These are phyloP conservation scores for Pandemis heparana DNA, from an alignment of 2,888 invertebrate genomes.

Conservation along the genomic window DNA sequence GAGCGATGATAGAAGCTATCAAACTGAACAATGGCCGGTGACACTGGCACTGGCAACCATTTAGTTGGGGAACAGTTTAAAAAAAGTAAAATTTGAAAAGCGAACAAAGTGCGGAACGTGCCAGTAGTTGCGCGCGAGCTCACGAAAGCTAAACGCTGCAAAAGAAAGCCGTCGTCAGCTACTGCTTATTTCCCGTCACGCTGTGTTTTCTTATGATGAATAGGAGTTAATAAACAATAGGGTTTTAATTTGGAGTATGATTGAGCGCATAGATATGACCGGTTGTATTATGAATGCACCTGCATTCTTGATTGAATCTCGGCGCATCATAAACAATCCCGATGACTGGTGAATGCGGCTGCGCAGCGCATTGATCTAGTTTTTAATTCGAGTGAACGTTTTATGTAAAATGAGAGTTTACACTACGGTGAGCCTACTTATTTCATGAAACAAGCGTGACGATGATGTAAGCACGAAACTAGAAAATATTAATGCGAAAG, in stretches of 20 bases:
- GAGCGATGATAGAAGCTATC: conserved; percentile 64
- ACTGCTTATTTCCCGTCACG: conserved; percentile 13
- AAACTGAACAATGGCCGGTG: conserved; percentile 67
- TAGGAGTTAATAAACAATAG: conserved; percentile 33
- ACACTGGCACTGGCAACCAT: conserved; percentile 62
- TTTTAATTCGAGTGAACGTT: conserved; percentile 16
- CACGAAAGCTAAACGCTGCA: conserved; percentile 25
- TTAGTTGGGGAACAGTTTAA: conserved; percentile 60
- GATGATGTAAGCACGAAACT: not conserved
- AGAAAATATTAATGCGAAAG: not conserved
- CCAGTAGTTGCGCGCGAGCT: conserved; percentile 63
- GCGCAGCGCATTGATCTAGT: conserved; percentile 29
- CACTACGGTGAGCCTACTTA: conserved; percentile 8
- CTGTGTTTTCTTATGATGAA: conserved; percentile 20
- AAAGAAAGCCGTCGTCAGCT: conserved; percentile 14
- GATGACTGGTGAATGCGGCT: conserved; percentile 33
- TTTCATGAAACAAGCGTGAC: conserved; percentile 23
- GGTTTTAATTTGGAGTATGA: conserved; percentile 31
- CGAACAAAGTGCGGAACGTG: conserved; percentile 75
- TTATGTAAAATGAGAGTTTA: conserved; percentile 12
- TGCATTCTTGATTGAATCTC: conserved; percentile 57
- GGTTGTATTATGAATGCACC: conserved; percentile 53
- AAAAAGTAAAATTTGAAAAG: conserved; percentile 55
- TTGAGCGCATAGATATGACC: conserved; percentile 43
- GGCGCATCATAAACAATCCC: conserved; percentile 56